Conservation (phyloP, 2,113 vertebrate species). For the Pterophyllum scalare region DNA sequence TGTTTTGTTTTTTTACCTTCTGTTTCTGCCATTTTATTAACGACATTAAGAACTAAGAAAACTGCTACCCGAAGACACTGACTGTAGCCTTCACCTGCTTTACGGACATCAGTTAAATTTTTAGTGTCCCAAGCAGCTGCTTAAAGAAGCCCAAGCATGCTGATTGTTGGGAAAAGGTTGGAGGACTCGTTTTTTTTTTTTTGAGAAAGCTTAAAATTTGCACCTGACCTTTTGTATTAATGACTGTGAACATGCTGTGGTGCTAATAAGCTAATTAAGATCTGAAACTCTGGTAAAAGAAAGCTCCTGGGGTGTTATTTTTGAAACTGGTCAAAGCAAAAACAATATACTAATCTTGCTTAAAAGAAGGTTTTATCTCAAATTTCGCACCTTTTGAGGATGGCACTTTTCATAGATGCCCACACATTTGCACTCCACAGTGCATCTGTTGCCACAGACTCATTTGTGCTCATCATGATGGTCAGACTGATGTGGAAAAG, state of each 20-base stretch:
- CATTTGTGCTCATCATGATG: background rate
- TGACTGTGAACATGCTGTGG: rapidly evolving
- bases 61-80: background rate
- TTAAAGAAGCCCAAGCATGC: background rate
- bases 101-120: background rate
- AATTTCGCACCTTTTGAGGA: background rate
- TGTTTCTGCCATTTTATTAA: background rate
- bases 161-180: background rate
- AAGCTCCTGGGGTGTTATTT: background rate
- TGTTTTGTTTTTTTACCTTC: rapidly evolving
- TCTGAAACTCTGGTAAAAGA: background rate
- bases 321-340: background rate
- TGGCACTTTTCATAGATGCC: background rate
- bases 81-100: background rate
- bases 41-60: background rate
- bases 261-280: background rate
- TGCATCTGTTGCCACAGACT: background rate
- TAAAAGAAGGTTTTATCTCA: background rate
- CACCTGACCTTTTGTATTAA: background rate
- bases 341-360: background rate
- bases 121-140: rapidly evolving
- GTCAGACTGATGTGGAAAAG: background rate
- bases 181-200: no score
- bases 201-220: background rate
- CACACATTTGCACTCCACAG: background rate